Conservation (phyloP, 1,140 invertebrate species). For the Drosophila bifasciata region DNA sequence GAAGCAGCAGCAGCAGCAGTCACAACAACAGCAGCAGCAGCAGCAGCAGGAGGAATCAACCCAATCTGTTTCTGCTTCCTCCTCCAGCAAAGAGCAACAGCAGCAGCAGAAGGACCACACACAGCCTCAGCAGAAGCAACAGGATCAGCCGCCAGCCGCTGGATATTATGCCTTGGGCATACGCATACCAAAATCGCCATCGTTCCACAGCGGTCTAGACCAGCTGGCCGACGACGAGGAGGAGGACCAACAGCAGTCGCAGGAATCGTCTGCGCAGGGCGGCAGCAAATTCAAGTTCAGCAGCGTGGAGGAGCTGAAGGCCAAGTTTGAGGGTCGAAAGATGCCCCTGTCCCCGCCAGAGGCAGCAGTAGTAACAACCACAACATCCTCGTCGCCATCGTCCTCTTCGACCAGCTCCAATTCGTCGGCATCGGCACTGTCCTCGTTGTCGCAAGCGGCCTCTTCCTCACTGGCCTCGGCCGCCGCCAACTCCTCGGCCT, state of each 20-base stretch:
- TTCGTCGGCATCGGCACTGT: slow-evolving; percentile 68
- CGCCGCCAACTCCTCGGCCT: slow-evolving; percentile 56
- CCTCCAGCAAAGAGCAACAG: slow-evolving; percentile 5
- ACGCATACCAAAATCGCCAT: slow-evolving; percentile 92
- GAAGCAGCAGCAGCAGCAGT: slow-evolving; percentile 62
- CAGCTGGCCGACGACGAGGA: slow-evolving; percentile 87
- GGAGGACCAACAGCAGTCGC: slow-evolving; percentile 13
- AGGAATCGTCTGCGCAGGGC: slow-evolving; percentile 4
- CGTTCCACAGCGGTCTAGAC: slow-evolving; percentile 92
- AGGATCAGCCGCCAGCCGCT: slow-evolving; percentile 29
- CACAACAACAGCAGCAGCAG: slow-evolving; percentile 38
- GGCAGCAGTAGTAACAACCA: slow-evolving; percentile 36
- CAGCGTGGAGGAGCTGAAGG: slow-evolving; percentile 79
- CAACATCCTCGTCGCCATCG: slow-evolving; percentile 69
- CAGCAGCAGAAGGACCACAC: slow-evolving; percentile 18
- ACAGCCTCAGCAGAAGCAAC: slow-evolving; percentile 21
- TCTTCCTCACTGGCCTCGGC: slow-evolving; percentile 58
- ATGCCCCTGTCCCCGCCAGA: slow-evolving; percentile 74
- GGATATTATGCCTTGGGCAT: slow-evolving; percentile 80
- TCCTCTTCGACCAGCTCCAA: slow-evolving; percentile 75
- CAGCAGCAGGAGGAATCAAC: slow-evolving; percentile 16
- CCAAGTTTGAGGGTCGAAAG: slow-evolving; percentile 75
- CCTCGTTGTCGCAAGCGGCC: slow-evolving; percentile 67
- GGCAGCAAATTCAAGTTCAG: slow-evolving; percentile 69
- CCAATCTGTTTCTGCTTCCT: too few relatives aligned